phyloP scores from a whole-genome alignment of 2,113 vertebrate genomes.

The Sander vitreus region DNA sequence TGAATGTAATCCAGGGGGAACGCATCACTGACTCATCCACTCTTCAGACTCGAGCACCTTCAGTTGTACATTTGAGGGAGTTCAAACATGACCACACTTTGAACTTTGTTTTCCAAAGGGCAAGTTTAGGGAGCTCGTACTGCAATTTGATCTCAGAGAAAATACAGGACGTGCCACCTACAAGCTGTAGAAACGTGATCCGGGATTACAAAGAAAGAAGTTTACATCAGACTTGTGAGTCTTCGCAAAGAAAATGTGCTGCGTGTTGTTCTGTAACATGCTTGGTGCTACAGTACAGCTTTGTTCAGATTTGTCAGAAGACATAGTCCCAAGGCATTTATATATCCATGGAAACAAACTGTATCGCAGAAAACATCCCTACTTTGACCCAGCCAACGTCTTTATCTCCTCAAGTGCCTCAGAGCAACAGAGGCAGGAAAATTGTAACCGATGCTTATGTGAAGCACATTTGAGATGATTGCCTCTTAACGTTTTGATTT shows the following conservation, averaged over 20 bases:
- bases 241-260: neutral
- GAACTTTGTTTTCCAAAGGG: slow-evolving; percentile 56
- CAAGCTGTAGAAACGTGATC: slow-evolving; percentile 6
- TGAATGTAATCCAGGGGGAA: slow-evolving; percentile 56
- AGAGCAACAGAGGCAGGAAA: slow-evolving; percentile 16
- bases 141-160: slow-evolving; percentile 23
- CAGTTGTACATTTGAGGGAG: slow-evolving; percentile 39
- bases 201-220: slow-evolving; percentile 16
- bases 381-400: neutral
- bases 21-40: slow-evolving; percentile 40
- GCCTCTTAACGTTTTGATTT: slow-evolving; percentile 19
- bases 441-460: neutral
- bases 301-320: slow-evolving; percentile 17
- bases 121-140: slow-evolving; percentile 34
- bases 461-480: neutral
- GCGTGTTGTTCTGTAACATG: slow-evolving; percentile 10
- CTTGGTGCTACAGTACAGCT: slow-evolving; percentile 31
- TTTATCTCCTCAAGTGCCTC: slow-evolving; percentile 14
- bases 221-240: slow-evolving; percentile 17
- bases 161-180: slow-evolving; percentile 8
- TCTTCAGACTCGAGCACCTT: slow-evolving; percentile 49
- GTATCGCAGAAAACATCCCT: neutral
- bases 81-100: slow-evolving; percentile 48
- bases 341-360: slow-evolving; percentile 26
- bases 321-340: slow-evolving; percentile 28